Conservation (phyloP, 2,797 vertebrate species). For the Enoplosus armatus region DNA sequence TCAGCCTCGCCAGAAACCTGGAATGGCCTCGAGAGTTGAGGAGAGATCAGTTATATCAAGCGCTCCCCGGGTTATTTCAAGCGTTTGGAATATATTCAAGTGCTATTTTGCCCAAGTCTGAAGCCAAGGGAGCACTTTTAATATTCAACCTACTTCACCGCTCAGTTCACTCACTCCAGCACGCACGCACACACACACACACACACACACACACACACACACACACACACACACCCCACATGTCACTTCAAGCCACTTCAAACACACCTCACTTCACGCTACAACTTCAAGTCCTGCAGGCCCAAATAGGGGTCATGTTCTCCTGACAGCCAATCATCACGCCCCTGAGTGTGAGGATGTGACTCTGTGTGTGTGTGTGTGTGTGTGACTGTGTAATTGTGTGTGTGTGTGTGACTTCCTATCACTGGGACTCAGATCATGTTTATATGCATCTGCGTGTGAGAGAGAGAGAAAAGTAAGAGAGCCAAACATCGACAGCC, state of each 20-base stretch:
- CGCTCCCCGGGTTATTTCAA: conserved; percentile 64
- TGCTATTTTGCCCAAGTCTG: conserved; percentile 68
- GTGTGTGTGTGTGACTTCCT: conserved; percentile 1
- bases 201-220: conserved; percentile 37
- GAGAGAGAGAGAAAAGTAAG: not conserved
- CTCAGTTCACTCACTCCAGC: conserved; percentile 46
- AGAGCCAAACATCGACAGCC: conserved; percentile 43
- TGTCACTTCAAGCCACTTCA: conserved; percentile 72
- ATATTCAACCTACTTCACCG: conserved; percentile 76
- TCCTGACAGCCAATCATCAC: conserved; percentile 72
- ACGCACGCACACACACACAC: conserved; percentile 31
- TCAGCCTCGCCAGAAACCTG: conserved; percentile 43
- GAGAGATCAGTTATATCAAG: conserved; percentile 54
- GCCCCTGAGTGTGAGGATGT: conserved; percentile 28
- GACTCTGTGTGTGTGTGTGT: conserved; percentile 14
- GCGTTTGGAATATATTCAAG: conserved; percentile 72
- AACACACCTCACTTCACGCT: conserved; percentile 71
- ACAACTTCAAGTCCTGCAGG: conserved; percentile 63
- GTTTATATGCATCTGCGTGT: conserved; percentile 37
- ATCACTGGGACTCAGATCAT: conserved; percentile 43
- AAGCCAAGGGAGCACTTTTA: conserved; percentile 70
- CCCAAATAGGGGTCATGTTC: conserved; percentile 73
- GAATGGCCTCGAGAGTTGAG: conserved; percentile 49
- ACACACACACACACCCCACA: conserved; percentile 37
- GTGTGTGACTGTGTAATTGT: not conserved